phyloP scores from a whole-genome alignment of 1,140 invertebrate species.

The Lepidurus apus region DNA sequence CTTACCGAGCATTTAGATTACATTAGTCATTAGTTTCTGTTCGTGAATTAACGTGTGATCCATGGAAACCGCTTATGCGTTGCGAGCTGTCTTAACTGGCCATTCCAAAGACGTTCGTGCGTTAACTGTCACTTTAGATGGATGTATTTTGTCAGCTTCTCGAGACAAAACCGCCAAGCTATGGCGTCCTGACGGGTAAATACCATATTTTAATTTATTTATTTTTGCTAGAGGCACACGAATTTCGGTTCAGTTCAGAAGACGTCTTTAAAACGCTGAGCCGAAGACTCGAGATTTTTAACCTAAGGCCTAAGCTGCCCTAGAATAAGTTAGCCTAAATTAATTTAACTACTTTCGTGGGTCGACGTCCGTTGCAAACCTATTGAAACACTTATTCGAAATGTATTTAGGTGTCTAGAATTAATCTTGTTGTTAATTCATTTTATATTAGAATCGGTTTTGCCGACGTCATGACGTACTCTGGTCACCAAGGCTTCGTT shows the following conservation, averaged over 20 bases:
- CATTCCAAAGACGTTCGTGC: conserved; percentile 79
- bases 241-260: too few relatives aligned
- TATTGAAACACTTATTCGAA: too few relatives aligned
- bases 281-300: too few relatives aligned
- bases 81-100: conserved; percentile 66
- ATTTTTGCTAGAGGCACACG: background rate
- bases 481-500: conserved; percentile 80
- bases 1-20: background rate
- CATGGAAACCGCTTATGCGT: conserved; percentile 53
- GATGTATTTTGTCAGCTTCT: conserved; percentile 73
- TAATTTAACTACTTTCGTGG: too few relatives aligned
- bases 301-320: too few relatives aligned
- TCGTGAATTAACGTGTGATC: background rate
- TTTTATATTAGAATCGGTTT: conserved; percentile 46
- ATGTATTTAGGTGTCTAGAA: too few relatives aligned
- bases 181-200: conserved; percentile 73
- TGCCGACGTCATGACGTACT: conserved; percentile 59
- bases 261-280: too few relatives aligned
- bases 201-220: too few relatives aligned
- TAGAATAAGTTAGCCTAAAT: too few relatives aligned
- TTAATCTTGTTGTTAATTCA: background rate
- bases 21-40: background rate
- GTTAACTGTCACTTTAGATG: conserved; percentile 59
- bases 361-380: too few relatives aligned
- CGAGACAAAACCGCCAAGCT: conserved; percentile 77